phyloP scores from a whole-genome alignment of 2,113 vertebrate species.

The Chaetodon trifascialis region DNA sequence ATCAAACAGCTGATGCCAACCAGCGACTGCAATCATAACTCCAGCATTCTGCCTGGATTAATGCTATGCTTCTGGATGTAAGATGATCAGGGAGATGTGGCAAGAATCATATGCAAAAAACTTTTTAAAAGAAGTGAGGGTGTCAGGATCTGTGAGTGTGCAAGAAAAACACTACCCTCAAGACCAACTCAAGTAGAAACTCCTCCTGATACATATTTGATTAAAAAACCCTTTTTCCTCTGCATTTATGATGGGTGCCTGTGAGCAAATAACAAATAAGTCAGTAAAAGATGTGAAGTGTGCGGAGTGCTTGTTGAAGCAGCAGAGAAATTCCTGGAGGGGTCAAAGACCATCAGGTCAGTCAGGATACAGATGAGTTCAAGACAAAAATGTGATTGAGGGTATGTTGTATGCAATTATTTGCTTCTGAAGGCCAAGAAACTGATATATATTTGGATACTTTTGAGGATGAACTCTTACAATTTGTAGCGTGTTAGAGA shows the following conservation, averaged over 20 bases:
- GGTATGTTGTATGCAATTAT: not conserved
- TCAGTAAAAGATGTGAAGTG: constrained; percentile 39
- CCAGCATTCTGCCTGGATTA: constrained; percentile 10
- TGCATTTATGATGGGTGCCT: constrained; percentile 51
- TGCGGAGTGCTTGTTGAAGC: constrained; percentile 26
- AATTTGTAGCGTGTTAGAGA: not conserved
- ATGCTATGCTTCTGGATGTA: not conserved
- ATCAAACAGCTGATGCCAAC: not conserved
- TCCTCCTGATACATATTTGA: constrained; percentile 56
- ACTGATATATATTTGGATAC: not conserved
- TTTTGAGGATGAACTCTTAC: not conserved
- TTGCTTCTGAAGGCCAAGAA: not conserved
- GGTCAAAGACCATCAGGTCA: constrained; percentile 32
- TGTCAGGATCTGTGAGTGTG: constrained; percentile 34
- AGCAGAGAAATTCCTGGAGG: constrained; percentile 19
- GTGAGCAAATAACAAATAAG: constrained; percentile 47
- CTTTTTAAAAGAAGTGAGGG: not conserved
- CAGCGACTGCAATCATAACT: not conserved
- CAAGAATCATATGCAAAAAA: constrained; percentile 16
- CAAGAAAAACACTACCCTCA: constrained; percentile 27
- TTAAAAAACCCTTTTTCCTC: constrained; percentile 31
- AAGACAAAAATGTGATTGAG: not conserved
- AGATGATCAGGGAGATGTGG: constrained; percentile 20
- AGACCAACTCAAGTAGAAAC: constrained; percentile 21
- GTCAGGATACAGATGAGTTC: constrained; percentile 31